A percentile compares a stretch with the other conserved stretches of the same genome.
Evolutionary conservation across 2,888 invertebrate species (phyloP).

Genomic region (Ophion ellenae): DNA sequence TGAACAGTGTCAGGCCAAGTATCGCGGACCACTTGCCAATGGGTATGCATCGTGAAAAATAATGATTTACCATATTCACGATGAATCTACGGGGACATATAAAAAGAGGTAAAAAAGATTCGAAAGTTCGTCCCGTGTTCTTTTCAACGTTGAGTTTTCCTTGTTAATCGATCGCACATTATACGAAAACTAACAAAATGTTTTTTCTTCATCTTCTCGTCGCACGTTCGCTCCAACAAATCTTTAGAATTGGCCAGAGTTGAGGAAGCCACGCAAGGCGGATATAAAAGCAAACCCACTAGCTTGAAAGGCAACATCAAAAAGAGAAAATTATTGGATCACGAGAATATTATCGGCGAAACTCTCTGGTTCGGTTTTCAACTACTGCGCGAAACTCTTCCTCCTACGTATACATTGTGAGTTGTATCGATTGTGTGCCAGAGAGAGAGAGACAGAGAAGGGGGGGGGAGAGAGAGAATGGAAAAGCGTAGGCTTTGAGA

Average conservation of each 20-base stretch:
- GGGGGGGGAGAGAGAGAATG: background rate
- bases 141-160: background rate
- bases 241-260: background rate
- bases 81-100: too few relatives aligned
- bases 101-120: background rate
- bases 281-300: background rate
- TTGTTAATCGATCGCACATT: background rate
- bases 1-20: too few relatives aligned
- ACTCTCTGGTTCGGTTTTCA: background rate
- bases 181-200: background rate
- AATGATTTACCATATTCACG: too few relatives aligned
- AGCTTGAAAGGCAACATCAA: background rate
- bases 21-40: too few relatives aligned
- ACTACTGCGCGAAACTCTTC: constrained; percentile 7
- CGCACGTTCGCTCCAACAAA: constrained; percentile 8
- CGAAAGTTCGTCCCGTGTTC: background rate
- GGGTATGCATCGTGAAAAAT: too few relatives aligned
- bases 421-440: constrained; percentile 2
- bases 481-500: constrained; percentile 14
- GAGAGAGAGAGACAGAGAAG: background rate
- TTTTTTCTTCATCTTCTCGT: background rate
- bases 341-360: constrained; percentile 6
- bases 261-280: background rate
- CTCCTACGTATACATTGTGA: background rate
- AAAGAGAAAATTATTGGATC: constrained; percentile 26